Conservation (phyloP, 2,113 vertebrate genomes). For the Phylloscopus trochilus region DNA sequence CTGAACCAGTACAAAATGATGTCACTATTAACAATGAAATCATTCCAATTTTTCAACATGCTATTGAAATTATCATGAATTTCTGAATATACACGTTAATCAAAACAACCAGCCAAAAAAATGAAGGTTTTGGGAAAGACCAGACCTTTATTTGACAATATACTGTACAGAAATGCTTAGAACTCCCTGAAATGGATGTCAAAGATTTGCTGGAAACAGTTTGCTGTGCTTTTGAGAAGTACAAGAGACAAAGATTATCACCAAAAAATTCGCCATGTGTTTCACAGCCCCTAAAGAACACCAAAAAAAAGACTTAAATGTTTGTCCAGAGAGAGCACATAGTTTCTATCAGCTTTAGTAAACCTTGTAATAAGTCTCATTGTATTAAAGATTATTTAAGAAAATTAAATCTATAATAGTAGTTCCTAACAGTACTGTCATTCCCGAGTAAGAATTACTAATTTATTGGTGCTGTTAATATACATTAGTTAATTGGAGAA, state of each 20-base stretch:
- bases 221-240: not conserved
- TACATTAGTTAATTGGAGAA: not conserved
- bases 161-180: not conserved
- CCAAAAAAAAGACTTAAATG: not conserved
- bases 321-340: not conserved
- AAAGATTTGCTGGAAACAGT: not conserved
- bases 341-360: not conserved
- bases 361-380: not conserved
- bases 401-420: not conserved
- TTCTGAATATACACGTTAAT: not conserved
- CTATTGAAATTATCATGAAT: not conserved
- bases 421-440: not conserved
- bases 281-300: conserved; percentile 21
- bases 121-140: not conserved
- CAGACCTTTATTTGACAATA: not conserved
- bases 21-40: not conserved
- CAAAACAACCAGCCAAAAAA: not conserved
- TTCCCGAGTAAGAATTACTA: not conserved
- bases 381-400: not conserved
- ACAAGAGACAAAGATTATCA: not conserved
- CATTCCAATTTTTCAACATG: not conserved
- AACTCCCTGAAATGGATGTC: not conserved
- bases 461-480: not conserved
- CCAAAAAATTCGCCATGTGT: conserved; percentile 10
- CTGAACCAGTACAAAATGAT: not conserved